These are phyloP conservation scores for Fissipunctia ypsillon DNA, from an alignment of 2,888 invertebrate species.

Conservation along the genomic window DNA sequence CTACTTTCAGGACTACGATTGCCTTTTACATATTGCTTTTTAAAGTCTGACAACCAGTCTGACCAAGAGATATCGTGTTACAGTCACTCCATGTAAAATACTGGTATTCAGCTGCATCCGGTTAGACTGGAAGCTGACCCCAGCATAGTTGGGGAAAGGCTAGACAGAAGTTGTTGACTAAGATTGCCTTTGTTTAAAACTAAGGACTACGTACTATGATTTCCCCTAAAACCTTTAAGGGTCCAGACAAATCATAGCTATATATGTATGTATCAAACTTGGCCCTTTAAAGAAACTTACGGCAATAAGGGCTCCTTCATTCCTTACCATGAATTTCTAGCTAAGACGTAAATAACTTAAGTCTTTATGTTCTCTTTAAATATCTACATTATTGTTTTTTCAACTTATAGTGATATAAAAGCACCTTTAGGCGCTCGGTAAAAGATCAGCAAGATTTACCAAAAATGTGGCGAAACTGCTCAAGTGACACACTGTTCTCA, in stretches of 20 bases:
- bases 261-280: not conserved
- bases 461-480: constrained; percentile 27
- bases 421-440: not conserved
- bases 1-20: not conserved
- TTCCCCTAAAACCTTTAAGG: not conserved
- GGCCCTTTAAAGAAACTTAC: not conserved
- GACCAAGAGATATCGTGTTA: no score
- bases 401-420: not conserved
- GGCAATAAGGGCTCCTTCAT: not conserved
- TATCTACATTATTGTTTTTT: not conserved
- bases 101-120: no score
- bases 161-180: not conserved
- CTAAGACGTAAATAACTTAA: not conserved
- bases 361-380: not conserved
- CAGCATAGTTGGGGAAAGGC: no score
- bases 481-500: constrained; percentile 60
- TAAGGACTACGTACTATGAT: not conserved
- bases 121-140: no score
- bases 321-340: not conserved
- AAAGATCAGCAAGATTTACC: constrained; percentile 22
- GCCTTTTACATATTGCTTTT: no score
- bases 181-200: not conserved
- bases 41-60: no score
- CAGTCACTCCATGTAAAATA: no score
- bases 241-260: no score